Percentiles rank a stretch among this genome's conserved stretches.
These are phyloP conservation scores for Trissolcus japonicus DNA, from an alignment of 2,888 invertebrate species.

Conservation along the genomic window DNA sequence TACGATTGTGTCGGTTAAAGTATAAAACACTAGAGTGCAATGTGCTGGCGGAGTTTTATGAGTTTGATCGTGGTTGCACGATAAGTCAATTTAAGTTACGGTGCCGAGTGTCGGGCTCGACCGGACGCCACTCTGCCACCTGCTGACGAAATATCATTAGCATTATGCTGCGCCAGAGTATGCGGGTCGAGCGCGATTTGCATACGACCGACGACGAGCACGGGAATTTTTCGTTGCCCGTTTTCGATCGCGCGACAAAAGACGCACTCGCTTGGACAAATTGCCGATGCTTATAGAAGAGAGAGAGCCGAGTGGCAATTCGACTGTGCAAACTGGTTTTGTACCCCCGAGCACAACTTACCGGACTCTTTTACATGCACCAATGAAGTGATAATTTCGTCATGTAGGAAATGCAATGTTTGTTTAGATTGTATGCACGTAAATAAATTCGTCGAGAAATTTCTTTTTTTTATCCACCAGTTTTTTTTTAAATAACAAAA, in stretches of 20 bases:
- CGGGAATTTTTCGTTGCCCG: slow-evolving; percentile 9
- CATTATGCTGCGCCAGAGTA: slow-evolving; percentile 1
- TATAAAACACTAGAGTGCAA: slow-evolving; percentile 6
- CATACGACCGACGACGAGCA: slow-evolving; percentile 7
- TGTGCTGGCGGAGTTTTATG: slow-evolving; percentile 23
- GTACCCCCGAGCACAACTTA: slow-evolving; percentile 17
- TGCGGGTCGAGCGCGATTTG: slow-evolving; percentile 22
- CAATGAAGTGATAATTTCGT: too few species aligned
- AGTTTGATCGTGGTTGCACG: slow-evolving; percentile 10
- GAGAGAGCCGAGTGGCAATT: slow-evolving; percentile 19
- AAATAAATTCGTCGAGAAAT: too few species aligned
- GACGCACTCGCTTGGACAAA: slow-evolving; percentile 26
- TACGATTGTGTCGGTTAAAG: slow-evolving; percentile 20
- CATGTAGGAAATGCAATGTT: too few species aligned
- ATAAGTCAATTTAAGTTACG: slow-evolving; percentile 25
- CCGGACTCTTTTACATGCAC: slow-evolving; percentile 14
- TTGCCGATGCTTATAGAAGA: slow-evolving; percentile 8
- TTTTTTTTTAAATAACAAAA: too few species aligned
- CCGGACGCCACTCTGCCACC: slow-evolving; percentile 21
- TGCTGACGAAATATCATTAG: slow-evolving; percentile 31
- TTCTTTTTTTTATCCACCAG: too few species aligned
- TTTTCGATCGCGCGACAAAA: slow-evolving; percentile 23
- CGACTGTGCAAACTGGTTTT: slow-evolving; percentile 29
- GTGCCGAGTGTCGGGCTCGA: neutral
- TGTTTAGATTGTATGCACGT: too few species aligned